Conservation (phyloP, 2,113 vertebrate species). For the Deroptyus accipitrinus region DNA sequence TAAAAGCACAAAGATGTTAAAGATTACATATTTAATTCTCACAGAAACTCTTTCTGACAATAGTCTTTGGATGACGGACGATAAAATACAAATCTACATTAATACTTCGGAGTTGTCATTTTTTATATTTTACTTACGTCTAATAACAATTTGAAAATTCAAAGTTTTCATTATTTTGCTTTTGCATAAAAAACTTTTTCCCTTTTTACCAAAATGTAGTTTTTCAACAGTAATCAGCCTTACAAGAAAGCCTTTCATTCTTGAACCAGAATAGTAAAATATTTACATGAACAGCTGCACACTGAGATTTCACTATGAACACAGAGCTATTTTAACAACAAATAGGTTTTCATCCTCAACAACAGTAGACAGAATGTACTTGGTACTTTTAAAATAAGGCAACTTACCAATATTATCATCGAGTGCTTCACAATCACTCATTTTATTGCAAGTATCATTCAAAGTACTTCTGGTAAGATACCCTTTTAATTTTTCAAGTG, state of each 20-base stretch:
- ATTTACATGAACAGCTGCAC: not conserved
- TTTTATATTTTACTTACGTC: not conserved
- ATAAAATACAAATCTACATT: not conserved
- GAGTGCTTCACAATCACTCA: not conserved
- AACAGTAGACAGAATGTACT: not conserved
- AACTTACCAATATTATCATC: accelerated
- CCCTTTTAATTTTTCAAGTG: not conserved
- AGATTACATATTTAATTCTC: not conserved
- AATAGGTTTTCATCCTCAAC: not conserved
- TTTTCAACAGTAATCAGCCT: not conserved
- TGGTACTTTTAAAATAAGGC: not conserved
- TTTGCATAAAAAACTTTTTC: not conserved
- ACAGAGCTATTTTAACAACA: not conserved
- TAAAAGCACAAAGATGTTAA: not conserved
- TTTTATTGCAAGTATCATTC: not conserved
- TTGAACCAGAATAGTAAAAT: not conserved
- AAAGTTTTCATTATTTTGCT: not conserved
- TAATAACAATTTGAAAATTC: not conserved
- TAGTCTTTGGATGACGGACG: not conserved
- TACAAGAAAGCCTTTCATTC: not conserved
- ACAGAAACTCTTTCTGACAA: not conserved
- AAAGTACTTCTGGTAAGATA: not conserved
- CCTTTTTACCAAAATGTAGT: not conserved
- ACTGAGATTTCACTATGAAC: accelerated
- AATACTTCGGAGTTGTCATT: not conserved